Conservation (phyloP, 2,888 invertebrate genomes). For the Dione juno region DNA sequence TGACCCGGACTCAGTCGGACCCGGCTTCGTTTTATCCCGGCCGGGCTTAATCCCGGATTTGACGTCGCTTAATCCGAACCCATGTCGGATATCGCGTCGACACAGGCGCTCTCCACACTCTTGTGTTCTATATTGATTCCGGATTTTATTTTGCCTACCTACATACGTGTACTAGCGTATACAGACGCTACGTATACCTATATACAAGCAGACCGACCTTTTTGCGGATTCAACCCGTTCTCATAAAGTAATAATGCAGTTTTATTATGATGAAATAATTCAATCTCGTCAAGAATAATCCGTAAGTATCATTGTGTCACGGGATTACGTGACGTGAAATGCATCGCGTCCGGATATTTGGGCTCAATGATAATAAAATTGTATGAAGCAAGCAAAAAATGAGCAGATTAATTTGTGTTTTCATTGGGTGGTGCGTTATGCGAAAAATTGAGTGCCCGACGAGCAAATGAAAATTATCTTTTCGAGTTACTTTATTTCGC, state of each 20-base stretch:
- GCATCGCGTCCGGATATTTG: slow-evolving; percentile 75
- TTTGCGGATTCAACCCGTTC: slow-evolving; percentile 55
- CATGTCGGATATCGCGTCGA: slow-evolving; percentile 86
- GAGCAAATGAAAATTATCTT: slow-evolving; percentile 79
- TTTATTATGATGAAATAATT: slow-evolving; percentile 73
- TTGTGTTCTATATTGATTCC: slow-evolving; percentile 71
- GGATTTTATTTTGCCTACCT: slow-evolving; percentile 60
- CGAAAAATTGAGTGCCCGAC: slow-evolving; percentile 79
- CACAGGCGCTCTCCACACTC: slow-evolving; percentile 76
- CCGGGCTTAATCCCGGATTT: slow-evolving; percentile 82
- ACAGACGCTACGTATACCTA: slow-evolving; percentile 49
- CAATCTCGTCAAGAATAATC: slow-evolving; percentile 74
- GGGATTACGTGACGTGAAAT: slow-evolving; percentile 72
- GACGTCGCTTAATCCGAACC: slow-evolving; percentile 86
- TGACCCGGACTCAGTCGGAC: slow-evolving; percentile 78
- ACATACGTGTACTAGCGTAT: slow-evolving; percentile 31
- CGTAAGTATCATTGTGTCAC: slow-evolving; percentile 73
- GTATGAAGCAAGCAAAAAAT: slow-evolving; percentile 73
- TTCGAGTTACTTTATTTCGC: slow-evolving; percentile 69
- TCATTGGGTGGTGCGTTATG: slow-evolving; percentile 80
- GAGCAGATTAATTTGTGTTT: slow-evolving; percentile 83
- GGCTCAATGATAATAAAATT: slow-evolving; percentile 79
- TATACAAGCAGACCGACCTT: slow-evolving; percentile 55
- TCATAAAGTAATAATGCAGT: slow-evolving; percentile 52
- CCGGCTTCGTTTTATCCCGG: slow-evolving; percentile 77